These are phyloP conservation scores for Hozukius guyotensis DNA, from an alignment of 2,797 vertebrate species.

Conservation along the genomic window DNA sequence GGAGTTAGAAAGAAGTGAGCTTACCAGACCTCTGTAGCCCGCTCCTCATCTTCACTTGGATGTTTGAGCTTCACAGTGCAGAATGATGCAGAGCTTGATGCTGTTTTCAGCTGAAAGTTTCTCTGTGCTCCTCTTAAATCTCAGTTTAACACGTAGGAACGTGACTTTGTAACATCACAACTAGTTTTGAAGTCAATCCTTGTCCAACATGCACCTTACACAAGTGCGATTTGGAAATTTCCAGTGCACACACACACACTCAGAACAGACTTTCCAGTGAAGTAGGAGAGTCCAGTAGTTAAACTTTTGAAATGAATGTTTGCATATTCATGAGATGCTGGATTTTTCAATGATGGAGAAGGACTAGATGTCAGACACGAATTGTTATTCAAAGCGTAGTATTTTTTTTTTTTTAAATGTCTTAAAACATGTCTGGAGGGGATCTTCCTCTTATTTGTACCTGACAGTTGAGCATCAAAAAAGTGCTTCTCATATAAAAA, in stretches of 20 bases:
- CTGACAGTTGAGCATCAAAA: slow-evolving; percentile 35
- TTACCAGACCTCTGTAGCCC: neutral
- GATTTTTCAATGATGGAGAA: neutral
- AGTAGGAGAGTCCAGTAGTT: neutral
- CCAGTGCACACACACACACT: neutral
- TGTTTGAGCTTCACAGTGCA: neutral
- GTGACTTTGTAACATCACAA: neutral
- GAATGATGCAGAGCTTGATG: neutral
- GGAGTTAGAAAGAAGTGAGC: neutral
- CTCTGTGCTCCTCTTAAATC: neutral
- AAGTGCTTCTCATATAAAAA: slow-evolving; percentile 38
- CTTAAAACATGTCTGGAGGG: slow-evolving; percentile 40
- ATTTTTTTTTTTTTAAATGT: slow-evolving; percentile 6
- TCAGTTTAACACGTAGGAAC: neutral
- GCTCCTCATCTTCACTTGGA: neutral
- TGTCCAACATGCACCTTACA: neutral
- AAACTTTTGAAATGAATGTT: neutral
- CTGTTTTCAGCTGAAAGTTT: neutral
- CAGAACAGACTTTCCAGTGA: neutral
- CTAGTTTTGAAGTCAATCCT: neutral
- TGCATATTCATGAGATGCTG: neutral
- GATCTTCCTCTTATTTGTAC: slow-evolving; percentile 19
- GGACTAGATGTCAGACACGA: neutral
- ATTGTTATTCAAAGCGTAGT: slow-evolving; percentile 28
- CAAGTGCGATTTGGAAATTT: neutral